Evolutionary conservation across 2,113 vertebrate genomes (phyloP).

Genomic region (Choloepus hoffmanni): DNA sequence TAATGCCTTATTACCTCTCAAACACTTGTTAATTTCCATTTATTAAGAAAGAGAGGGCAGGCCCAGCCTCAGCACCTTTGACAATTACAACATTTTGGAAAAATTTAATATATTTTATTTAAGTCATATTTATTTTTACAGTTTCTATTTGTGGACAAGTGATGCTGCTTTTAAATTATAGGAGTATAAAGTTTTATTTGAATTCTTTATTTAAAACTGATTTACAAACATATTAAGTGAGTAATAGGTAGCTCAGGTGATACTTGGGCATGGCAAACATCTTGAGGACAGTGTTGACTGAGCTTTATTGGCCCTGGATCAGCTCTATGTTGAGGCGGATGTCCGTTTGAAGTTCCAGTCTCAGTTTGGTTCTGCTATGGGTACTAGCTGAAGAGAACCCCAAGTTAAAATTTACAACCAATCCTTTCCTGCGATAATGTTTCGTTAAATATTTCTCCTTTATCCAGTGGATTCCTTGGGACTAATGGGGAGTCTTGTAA

Average conservation of each 20-base stretch:
- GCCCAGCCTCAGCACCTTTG: neutral
- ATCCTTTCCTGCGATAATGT: neutral
- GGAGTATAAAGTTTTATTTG: neutral
- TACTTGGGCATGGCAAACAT: neutral
- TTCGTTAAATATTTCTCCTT: conserved; percentile 5
- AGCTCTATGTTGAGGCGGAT: neutral
- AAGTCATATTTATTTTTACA: conserved; percentile 1
- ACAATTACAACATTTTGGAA: neutral
- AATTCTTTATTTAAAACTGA: neutral
- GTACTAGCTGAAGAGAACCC: neutral
- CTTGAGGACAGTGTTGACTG: neutral
- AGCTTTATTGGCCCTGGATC: neutral
- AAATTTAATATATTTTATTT: conserved; percentile 1
- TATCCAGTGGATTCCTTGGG: neutral
- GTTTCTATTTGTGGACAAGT: neutral
- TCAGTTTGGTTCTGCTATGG: neutral
- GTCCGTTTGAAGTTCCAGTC: neutral
- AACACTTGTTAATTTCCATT: conserved; percentile 34
- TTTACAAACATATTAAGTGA: neutral
- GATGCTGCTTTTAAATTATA: conserved; percentile 21
- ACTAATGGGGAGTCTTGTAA: neutral
- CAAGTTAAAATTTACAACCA: conserved; percentile 16
- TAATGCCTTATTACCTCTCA: neutral
- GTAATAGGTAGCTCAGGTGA: conserved; percentile 1
- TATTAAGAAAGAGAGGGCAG: conserved; percentile 22